Base-by-base conservation (phyloP, 2,113 vertebrate genomes). In the Rhynchopsitta pachyrhyncha region DNA sequence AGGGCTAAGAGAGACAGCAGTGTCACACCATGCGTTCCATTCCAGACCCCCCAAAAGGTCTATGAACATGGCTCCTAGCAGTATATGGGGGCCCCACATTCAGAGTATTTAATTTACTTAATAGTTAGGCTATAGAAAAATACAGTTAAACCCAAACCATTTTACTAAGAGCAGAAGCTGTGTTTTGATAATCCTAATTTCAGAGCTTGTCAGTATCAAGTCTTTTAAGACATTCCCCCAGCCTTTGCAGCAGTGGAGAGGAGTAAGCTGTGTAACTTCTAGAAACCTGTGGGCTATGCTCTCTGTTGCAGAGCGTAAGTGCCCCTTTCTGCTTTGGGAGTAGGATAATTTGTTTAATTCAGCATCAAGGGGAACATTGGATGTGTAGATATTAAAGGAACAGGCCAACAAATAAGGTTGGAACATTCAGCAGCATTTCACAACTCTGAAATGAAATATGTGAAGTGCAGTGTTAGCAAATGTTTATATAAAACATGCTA, bases 391-490 rank as follows among this genome's bases (percentile, higher is more conserved):
- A 82, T 63, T 81, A 88, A 57, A 88, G 39, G 37, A 95, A 63
- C 5, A 4, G 76, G 55, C 16, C 69, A 60, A 60, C 47, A 88
- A 67, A 71, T 63, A 78, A 84, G 93, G 50, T 78, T 63, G 92
- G 55, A 87, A 77, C 39, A 63, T 92, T 81, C 33, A 92, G 66
- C 63, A 94, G 52, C 25, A 49, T 87, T 90, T 82, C 69, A 62
- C 75, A 97, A 64, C 28, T 68, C 78, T 96, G 71, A 88, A 92
- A 84, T 35, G 17, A n/a, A 94, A 22, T 55, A 7, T 27, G 8
- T 49, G 29, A 90, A 91, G 52, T 92, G 82, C 64, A 41, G 37
- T 15, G 68, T 92, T 92, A 85, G 92, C 71, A 93, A 81, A 88
- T 88, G 79, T 94, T 94, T 92, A 80, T 87, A 55, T 60, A 83